A percentile compares a stretch with the other conserved stretches of the same genome.
Evolutionary conservation across 2,797 vertebrate genomes (phyloP).

Genomic region (Gobionotothen gibberifrons): DNA sequence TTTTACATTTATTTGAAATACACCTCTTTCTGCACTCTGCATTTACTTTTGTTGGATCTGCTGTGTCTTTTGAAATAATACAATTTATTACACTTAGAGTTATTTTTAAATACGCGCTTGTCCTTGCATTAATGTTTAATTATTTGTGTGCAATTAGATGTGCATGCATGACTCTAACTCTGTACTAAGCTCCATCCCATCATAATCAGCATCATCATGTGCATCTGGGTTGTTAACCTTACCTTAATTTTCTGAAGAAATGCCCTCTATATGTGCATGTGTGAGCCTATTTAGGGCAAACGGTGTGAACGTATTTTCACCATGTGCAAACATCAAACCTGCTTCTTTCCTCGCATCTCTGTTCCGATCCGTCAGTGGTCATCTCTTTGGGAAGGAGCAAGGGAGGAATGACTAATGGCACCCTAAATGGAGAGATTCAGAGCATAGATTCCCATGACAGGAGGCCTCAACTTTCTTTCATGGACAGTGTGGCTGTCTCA

Average conservation of each 20-base stretch:
- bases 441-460: constrained; percentile 14
- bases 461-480: background rate
- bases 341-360: constrained; percentile 16
- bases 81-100: background rate
- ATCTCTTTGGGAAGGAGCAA: background rate
- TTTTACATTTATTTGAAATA: background rate
- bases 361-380: constrained; percentile 12
- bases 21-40: background rate
- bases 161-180: constrained; percentile 52
- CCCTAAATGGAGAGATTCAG: background rate
- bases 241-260: constrained; percentile 42
- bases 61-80: background rate
- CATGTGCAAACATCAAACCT: background rate
- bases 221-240: constrained; percentile 58
- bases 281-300: background rate
- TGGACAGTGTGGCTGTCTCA: background rate
- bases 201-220: constrained; percentile 47
- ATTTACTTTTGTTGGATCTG: background rate
- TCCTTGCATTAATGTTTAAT: constrained; percentile 26
- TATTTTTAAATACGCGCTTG: constrained; percentile 28
- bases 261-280: background rate
- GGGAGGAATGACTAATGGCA: background rate
- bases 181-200: constrained; percentile 58
- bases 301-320: background rate
- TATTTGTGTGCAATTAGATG: constrained; percentile 42